Conservation (phyloP, 2,113 vertebrate species). For the Rhinoderma darwinii region DNA sequence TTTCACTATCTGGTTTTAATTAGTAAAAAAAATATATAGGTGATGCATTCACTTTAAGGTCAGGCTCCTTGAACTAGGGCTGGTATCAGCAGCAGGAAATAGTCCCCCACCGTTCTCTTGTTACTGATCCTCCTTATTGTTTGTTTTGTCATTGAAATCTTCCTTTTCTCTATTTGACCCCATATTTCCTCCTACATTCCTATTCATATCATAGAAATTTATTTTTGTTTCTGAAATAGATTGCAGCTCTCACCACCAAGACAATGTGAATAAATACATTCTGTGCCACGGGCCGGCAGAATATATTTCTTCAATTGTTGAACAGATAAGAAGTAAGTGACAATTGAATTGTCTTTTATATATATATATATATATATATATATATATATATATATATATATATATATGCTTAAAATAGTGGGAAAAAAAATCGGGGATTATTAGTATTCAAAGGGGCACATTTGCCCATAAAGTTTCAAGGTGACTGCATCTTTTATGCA, state of each 20-base stretch:
- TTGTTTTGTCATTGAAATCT: no score
- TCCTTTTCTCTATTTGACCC: neutral
- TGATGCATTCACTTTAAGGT: no score
- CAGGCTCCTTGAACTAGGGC: neutral
- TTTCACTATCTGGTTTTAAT: no score
- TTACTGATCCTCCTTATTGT: no score
- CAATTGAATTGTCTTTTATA: neutral
- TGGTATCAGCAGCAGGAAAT: neutral
- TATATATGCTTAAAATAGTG: neutral
- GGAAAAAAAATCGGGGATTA: neutral
- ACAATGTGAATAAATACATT: no score
- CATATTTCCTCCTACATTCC: neutral
- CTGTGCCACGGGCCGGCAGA: neutral
- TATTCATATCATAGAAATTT: no score
- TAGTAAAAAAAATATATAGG: no score
- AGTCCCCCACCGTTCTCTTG: neutral
- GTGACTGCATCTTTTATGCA: slow-evolving; percentile 76
- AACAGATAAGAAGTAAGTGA: neutral
- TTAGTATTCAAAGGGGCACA: slow-evolving; percentile 62
- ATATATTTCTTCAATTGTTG: neutral
- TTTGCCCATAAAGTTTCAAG: slow-evolving; percentile 74
- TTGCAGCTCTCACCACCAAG: no score
- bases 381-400: no score
- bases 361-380: no score
- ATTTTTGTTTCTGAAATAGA: no score